Evolutionary conservation across 2,888 invertebrate genomes (phyloP).

Genomic region (Entomobrya proxima): DNA sequence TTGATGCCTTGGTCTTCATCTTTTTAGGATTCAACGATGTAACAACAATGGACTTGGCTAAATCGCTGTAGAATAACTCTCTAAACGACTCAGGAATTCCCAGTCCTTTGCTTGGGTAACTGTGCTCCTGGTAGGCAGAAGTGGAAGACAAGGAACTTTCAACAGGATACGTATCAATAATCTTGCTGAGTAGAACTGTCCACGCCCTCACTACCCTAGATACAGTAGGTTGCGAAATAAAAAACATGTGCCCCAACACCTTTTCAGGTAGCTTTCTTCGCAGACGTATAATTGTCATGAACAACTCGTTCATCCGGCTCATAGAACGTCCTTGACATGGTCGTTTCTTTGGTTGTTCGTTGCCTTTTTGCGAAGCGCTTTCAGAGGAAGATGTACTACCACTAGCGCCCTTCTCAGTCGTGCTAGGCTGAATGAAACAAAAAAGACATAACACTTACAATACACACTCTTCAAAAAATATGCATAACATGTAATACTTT

Average conservation of each 20-base stretch:
- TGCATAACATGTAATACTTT: not conserved
- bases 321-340: constrained; percentile 71
- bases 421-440: constrained; percentile 28
- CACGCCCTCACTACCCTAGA: constrained; percentile 74
- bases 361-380: not conserved
- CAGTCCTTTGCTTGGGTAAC: constrained; percentile 70
- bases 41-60: constrained; percentile 70
- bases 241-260: constrained; percentile 75
- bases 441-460: not conserved
- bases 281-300: constrained; percentile 74
- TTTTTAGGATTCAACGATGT: constrained; percentile 67
- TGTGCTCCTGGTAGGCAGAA: constrained; percentile 60
- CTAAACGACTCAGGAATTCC: constrained; percentile 73
- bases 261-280: constrained; percentile 74
- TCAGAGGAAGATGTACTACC: not conserved
- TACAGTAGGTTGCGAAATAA: constrained; percentile 74
- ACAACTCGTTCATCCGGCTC: constrained; percentile 74
- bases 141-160: constrained; percentile 48
- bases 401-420: not conserved
- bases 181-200: constrained; percentile 74
- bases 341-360: constrained; percentile 68
- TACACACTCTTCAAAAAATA: not conserved
- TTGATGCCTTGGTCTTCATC: constrained; percentile 27
- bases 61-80: constrained; percentile 72
- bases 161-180: constrained; percentile 71